Evolutionary conservation across 53 echinoderm and acorn worm genomes (phyloP).

Genomic region (Actinopyga echinites): DNA sequence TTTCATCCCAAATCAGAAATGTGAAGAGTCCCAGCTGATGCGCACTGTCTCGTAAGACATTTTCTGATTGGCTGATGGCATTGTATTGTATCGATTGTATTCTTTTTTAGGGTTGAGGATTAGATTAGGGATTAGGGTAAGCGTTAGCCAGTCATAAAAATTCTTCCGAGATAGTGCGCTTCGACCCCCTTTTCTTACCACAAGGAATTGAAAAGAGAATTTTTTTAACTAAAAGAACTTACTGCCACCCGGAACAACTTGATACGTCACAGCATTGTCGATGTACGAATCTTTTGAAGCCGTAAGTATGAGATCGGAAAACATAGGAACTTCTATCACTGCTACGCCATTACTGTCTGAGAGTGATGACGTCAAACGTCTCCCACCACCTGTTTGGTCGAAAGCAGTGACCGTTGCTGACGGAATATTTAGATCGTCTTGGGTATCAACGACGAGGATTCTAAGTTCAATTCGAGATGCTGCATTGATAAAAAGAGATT

Average conservation of each 20-base stretch:
- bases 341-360: conserved; percentile 62
- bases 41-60: too few species aligned
- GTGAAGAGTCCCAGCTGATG: too few species aligned
- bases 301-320: conserved; percentile 40
- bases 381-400: conserved; percentile 37
- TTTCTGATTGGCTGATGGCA: too few species aligned
- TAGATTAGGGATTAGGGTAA: too few species aligned
- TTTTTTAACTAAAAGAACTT: background rate
- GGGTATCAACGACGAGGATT: conserved; percentile 38
- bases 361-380: conserved; percentile 24
- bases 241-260: conserved; percentile 59
- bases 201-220: too few species aligned
- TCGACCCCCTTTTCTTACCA: too few species aligned
- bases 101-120: too few species aligned
- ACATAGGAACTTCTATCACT: conserved; percentile 47
- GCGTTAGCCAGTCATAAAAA: too few species aligned
- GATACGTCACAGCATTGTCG: conserved; percentile 47
- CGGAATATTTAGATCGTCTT: conserved; percentile 37
- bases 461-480: conserved; percentile 41
- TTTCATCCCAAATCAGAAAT: too few species aligned
- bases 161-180: too few species aligned
- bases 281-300: conserved; percentile 52
- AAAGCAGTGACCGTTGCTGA: conserved; percentile 50
- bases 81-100: too few species aligned
- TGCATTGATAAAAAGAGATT: conserved; percentile 12